A percentile compares a stretch with the other conserved stretches of the same genome.
phyloP scores from a whole-genome alignment of 2,888 invertebrate genomes.

The Leptura quadrifasciata region DNA sequence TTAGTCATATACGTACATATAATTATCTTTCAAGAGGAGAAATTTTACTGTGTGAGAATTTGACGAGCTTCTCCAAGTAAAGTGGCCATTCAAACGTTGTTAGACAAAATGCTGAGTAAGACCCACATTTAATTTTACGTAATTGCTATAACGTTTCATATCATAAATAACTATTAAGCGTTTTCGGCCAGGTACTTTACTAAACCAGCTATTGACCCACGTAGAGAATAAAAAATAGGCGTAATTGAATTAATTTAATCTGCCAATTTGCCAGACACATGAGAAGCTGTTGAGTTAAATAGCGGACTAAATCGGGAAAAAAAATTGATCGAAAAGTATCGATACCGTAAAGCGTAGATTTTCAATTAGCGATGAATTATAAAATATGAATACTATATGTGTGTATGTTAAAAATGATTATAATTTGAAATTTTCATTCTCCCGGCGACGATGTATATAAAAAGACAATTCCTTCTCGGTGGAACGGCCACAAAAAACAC shows the following conservation, averaged over 20 bases:
- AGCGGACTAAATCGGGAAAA: not conserved
- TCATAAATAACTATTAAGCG: not conserved
- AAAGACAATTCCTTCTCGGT: constrained; percentile 18
- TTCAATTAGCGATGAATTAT: not conserved
- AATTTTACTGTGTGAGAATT: too few relatives aligned
- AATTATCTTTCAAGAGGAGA: too few relatives aligned
- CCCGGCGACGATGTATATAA: not conserved
- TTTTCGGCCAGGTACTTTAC: not conserved
- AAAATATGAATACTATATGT: not conserved
- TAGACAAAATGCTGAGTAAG: not conserved
- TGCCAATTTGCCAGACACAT: not conserved
- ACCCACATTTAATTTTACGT: not conserved
- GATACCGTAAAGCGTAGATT: not conserved
- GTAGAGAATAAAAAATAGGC: not conserved
- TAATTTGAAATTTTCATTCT: not conserved
- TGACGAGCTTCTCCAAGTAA: too few relatives aligned
- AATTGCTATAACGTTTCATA: not conserved
- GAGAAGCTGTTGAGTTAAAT: not conserved
- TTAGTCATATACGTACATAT: too few relatives aligned
- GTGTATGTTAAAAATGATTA: not conserved
- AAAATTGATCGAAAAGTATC: not conserved
- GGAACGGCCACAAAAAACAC: constrained; percentile 50
- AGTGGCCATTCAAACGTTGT: not conserved
- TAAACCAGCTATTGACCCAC: not conserved
- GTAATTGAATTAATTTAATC: not conserved